Base-by-base conservation (phyloP, 1,140 invertebrate genomes). In the Pemphigus obesinymphae region DNA sequence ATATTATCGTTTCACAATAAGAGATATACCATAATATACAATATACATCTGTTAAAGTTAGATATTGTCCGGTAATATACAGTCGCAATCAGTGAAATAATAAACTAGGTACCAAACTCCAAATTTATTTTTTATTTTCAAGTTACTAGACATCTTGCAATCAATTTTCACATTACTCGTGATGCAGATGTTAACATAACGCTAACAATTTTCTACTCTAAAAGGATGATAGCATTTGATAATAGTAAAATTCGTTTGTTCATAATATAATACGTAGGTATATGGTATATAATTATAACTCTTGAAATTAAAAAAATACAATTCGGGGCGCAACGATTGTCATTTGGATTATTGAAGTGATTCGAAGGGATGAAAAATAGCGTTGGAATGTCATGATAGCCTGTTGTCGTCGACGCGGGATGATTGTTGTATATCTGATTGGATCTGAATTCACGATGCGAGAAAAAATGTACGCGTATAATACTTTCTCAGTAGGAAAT, bases 401-500 rank as follows among this genome's bases (percentile, higher is more conserved):
- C 0, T 48, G 55, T 31, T 5, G 29, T 50, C 17, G 29, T 73
- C 17, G 40, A 37, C 37, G 5, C 20, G 2, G 23, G 11, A 40
- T 40, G 29, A 73, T 73, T 73, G 70, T 73, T 73, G 13, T 50
- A 50, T 73, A 50, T 73, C 70, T 50, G 70, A 73, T 73, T 73
- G 68, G 68, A 70, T 70, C 23, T 45, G 45, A 50, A 73, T 73
- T 73, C 43, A 48, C 29, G 70, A 50, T 73, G 50, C 70, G 70
- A 17, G 43, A 50, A 73, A 73, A 43, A 50, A 73, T 23, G 50
- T 78, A 78, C 11, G 26, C 72, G 73, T 34, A 55, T 58, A 78
- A 80, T 61, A 80, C 55, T 80, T 80, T 80, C 76, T 61, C 55
- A 31, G 37, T 43, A 61, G 37, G 76, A 80, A 80, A 80, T 80